phyloP scores from a whole-genome alignment of 1,140 invertebrate species.

The Drosophila sechellia region DNA sequence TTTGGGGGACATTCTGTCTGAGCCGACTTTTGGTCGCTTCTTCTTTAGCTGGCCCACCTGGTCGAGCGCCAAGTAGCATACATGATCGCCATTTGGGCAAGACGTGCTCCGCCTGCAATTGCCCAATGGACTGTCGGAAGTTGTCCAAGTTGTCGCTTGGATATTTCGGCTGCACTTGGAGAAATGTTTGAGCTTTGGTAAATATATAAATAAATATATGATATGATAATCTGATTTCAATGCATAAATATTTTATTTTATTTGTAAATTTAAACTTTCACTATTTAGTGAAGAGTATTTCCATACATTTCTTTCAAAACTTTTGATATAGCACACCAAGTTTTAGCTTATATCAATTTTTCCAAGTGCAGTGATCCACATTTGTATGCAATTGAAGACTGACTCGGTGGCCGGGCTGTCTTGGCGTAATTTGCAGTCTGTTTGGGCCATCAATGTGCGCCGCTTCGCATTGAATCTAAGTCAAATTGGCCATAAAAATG shows the following conservation, averaged over 20 bases:
- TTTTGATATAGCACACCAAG: no score
- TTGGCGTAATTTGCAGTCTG: slow-evolving; percentile 41
- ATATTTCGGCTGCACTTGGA: neutral
- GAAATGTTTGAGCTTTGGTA: neutral
- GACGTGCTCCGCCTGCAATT: slow-evolving; percentile 59
- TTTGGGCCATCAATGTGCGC: slow-evolving; percentile 37
- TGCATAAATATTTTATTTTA: no score
- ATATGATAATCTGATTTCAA: neutral
- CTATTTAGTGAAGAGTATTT: no score
- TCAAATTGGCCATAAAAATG: slow-evolving; percentile 58
- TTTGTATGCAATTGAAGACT: slow-evolving; percentile 63
- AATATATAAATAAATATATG: no score
- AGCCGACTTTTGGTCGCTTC: slow-evolving; percentile 51
- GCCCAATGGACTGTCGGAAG: slow-evolving; percentile 57
- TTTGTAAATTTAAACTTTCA: no score
- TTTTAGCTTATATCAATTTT: neutral
- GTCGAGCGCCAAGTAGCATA: slow-evolving; percentile 43
- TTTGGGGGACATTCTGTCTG: slow-evolving; percentile 47
- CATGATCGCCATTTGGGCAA: slow-evolving; percentile 23
- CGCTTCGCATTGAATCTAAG: slow-evolving; percentile 35
- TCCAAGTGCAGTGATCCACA: slow-evolving; percentile 22
- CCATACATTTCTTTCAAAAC: no score
- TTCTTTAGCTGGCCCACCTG: slow-evolving; percentile 33
- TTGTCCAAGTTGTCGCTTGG: slow-evolving; percentile 13
- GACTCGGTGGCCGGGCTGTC: slow-evolving; percentile 21